Evolutionary conservation across 2,888 invertebrate species (phyloP).

Genomic region (Cerceris ruficornis): DNA sequence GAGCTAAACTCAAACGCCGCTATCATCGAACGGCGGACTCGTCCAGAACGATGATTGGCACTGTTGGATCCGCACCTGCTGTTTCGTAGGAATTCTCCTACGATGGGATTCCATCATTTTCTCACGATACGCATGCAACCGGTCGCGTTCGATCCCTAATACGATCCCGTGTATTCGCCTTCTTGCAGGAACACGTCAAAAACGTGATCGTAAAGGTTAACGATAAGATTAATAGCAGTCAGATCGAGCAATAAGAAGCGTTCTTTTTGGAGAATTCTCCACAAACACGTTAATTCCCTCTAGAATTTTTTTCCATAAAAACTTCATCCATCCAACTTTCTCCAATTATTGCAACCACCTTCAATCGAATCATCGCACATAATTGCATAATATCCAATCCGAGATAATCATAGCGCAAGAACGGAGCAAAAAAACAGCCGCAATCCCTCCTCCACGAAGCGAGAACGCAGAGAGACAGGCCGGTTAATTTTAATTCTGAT

Average conservation of each 20-base stretch:
- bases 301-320: background rate
- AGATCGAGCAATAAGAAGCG: constrained; percentile 21
- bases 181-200: constrained; percentile 50
- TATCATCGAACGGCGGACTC: constrained; percentile 32
- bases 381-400: too few relatives aligned
- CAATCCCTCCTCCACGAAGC: background rate
- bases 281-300: background rate
- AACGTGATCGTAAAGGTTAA: constrained; percentile 61
- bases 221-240: constrained; percentile 58
- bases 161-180: constrained; percentile 39
- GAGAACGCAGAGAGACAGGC: background rate
- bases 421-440: background rate
- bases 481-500: constrained; percentile 52
- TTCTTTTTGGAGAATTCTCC: background rate
- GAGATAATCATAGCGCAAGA: background rate
- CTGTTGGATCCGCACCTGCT: constrained; percentile 61
- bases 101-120: constrained; percentile 61
- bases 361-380: too few relatives aligned
- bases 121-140: constrained; percentile 57
- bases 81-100: constrained; percentile 57
- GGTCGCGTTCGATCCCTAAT: constrained; percentile 28
- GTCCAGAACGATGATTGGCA: constrained; percentile 60
- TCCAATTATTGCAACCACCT: too few relatives aligned
- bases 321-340: too few relatives aligned
- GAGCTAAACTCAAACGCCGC: constrained; percentile 57